Evolutionary conservation across 2,888 invertebrate species (phyloP), one percentile per base, ranked within the genome.

Genomic region (Selenia dentaria): DNA sequence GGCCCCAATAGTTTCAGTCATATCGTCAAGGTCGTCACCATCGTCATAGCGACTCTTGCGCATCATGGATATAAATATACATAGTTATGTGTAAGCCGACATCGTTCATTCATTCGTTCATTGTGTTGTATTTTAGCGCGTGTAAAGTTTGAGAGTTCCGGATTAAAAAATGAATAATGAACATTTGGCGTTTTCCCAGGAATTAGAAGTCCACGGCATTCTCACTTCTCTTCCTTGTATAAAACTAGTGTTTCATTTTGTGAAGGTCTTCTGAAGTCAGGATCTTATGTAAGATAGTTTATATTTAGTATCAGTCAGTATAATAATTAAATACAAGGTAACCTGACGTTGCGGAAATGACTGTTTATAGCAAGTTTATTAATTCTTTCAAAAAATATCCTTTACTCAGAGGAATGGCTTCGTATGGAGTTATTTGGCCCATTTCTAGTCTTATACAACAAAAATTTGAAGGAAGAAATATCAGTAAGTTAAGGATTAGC

Each of bases 391-490:
- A 61, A 59, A 88, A 83, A 81, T 77, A 88, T 86, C 79, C 85
- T 81, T 62, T 90, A 12, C 52, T 87, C 28, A 67, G 89, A 50
- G 95, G 95, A 52, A 94, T 95, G 94, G 82, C 93, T 42, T 93
- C 94, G 0, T 95, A 95, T 69, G 92, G 93, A 46, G 70, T 94
- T 20, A 93, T 95, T 59, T 95, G 95, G 95, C 95, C 95, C 24
- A 83, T 92, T 6, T 95, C 95, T 52, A 94, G 94, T 79, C 75
- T 95, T 32, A 92, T 94, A 64, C 95, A 95, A 73, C 95, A 95
- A 83, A 92, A 92, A 6, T 91, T 94, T 54, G 92, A 93, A 67
- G 94, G 94, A 34, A 93, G 92, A 84, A 83, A 80, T 34, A 87
- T 91, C 79, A 92, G 94, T 91, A 86, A 91, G 87, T 75, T 16